phyloP scores from a whole-genome alignment of 1,140 invertebrate species.

The Nephila pilipes region DNA sequence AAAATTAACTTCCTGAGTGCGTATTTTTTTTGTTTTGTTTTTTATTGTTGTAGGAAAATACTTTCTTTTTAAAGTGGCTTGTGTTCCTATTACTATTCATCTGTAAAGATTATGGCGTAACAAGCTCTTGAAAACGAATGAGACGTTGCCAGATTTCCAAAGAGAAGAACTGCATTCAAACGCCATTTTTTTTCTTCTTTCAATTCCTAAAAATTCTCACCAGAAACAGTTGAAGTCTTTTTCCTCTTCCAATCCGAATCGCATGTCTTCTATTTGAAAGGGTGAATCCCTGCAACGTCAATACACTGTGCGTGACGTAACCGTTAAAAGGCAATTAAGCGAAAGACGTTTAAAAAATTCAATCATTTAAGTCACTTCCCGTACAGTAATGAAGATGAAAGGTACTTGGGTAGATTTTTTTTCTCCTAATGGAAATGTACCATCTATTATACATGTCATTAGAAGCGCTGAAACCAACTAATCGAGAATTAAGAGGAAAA shows the following conservation, averaged over 20 bases:
- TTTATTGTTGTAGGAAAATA: slow-evolving; percentile 12
- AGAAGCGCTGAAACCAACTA: slow-evolving; percentile 27
- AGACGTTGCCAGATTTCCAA: not conserved
- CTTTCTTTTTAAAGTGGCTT: not conserved
- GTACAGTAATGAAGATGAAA: slow-evolving; percentile 54
- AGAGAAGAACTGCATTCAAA: not conserved
- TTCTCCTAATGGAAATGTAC: slow-evolving; percentile 33
- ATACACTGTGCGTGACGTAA: slow-evolving; percentile 52
- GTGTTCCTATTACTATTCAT: slow-evolving; percentile 35
- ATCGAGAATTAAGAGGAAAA: slow-evolving; percentile 3
- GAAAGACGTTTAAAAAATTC: slow-evolving; percentile 37
- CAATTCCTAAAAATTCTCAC: not conserved
- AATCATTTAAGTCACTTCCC: slow-evolving; percentile 48
- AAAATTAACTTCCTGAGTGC: not conserved
- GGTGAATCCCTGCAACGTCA: not conserved
- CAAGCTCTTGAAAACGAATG: not conserved
- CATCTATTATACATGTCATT: slow-evolving; percentile 51
- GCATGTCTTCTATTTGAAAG: not conserved
- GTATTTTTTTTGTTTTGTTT: no score
- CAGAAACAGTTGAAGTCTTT: not conserved
- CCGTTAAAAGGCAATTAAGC: slow-evolving; percentile 61
- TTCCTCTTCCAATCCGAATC: not conserved
- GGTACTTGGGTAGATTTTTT: slow-evolving; percentile 11
- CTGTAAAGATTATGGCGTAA: not conserved
- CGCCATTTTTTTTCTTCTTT: not conserved